Evolutionary conservation across 35 echinoderm and acorn worm species (phyloP), one percentile per base, ranked within the genome.

Genomic region (Heliocidaris tuberculata): DNA sequence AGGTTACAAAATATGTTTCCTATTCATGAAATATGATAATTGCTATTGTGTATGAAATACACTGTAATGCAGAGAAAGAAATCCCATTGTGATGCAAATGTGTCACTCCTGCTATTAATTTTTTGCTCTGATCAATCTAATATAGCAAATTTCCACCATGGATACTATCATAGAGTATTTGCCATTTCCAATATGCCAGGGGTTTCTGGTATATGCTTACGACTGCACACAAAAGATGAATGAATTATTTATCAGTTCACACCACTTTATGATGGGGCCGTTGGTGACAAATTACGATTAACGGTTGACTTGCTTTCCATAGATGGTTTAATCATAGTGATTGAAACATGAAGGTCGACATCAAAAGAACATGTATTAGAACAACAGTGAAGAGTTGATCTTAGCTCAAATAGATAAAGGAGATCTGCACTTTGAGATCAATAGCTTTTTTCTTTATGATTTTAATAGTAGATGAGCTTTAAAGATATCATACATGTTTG

Each of bases 191-290:
- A 78, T 78, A 78, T 78, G 65, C 19, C 65, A 6, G 5, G 65
- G 65, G 4, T 21, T 78, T 78, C 21, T 78, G 27, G 65, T 78
- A 78, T 78, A 78, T 0, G 19, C 65, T 78, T 19, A 78, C 65
- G 65, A 19, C 65, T 78, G 65, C 65, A 27, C 65, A 78, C 65
- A 78, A 78, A 78, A 78, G 65, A 78, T 27, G 21, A 19, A 78
- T 78, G 65, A 78, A 78, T 78, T 27, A 78, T 78, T 78, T 78
- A 78, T n/a, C 65, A 78, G 65, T 78, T 78, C 65, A 19, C 65
- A n/a, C 65, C 65, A 78, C 27, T 78, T 78, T 78, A n/a, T n/a
- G 65, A 78, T n/a, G 27, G 4, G 65, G 65, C 27, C 5, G 65
- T 78, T 78, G 65, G 59, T 60, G 19, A 24, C 19, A 78, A 21